These are phyloP conservation scores for Chrysopilus asiliformis DNA, from an alignment of 2,888 invertebrate species.

Conservation along the genomic window DNA sequence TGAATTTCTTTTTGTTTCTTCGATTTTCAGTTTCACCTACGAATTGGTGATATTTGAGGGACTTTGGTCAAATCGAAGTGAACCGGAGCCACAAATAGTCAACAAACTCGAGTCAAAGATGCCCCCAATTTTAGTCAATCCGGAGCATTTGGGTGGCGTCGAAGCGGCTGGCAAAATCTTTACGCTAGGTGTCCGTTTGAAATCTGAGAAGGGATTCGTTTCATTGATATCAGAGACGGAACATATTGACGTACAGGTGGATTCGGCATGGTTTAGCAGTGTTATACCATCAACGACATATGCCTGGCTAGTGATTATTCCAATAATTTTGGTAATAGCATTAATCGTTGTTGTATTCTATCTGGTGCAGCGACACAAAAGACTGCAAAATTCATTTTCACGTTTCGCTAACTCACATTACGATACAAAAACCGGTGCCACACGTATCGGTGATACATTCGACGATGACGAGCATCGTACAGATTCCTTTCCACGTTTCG, in stretches of 20 bases:
- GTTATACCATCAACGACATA: slow-evolving; percentile 17
- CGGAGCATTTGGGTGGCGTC: slow-evolving; percentile 34
- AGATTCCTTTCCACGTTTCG: slow-evolving; percentile 79
- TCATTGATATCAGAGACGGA: slow-evolving; percentile 21
- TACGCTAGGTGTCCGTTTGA: slow-evolving; percentile 48
- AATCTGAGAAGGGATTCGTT: slow-evolving; percentile 35
- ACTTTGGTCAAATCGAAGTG: slow-evolving; percentile 36
- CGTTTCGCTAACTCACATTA: slow-evolving; percentile 75
- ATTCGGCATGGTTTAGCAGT: slow-evolving; percentile 16
- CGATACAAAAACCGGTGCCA: slow-evolving; percentile 73
- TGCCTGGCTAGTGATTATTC: slow-evolving; percentile 40
- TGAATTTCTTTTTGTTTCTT: slow-evolving; percentile 1
- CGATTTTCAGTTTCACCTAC: slow-evolving; percentile 40
- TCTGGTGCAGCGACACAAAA: slow-evolving; percentile 50
- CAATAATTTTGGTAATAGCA: slow-evolving; percentile 40
- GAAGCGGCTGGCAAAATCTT: slow-evolving; percentile 41
- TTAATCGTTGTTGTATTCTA: slow-evolving; percentile 48
- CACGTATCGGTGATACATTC: slow-evolving; percentile 64
- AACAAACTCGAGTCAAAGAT: slow-evolving; percentile 34
- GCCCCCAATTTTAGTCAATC: slow-evolving; percentile 35
- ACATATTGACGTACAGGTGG: slow-evolving; percentile 17
- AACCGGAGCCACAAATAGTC: slow-evolving; percentile 32
- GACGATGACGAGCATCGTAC: slow-evolving; percentile 68
- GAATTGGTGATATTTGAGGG: slow-evolving; percentile 52
- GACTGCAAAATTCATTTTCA: slow-evolving; percentile 63